Evolutionary conservation across 2,888 invertebrate species (phyloP).

Genomic region (Corythucha ciliata): DNA sequence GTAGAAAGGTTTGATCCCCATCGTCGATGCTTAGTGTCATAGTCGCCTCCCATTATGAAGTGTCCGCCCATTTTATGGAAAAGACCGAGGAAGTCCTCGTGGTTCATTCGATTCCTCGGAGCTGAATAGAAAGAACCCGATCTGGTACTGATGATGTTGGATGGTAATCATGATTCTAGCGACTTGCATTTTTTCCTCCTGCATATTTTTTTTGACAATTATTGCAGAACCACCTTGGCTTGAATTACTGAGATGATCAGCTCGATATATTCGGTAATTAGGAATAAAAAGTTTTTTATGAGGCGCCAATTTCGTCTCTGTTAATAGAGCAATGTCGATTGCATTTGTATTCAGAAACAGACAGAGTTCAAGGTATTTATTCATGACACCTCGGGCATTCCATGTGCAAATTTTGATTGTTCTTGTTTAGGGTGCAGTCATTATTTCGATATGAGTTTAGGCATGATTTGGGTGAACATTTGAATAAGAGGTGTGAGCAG

Average conservation of each 20-base stretch:
- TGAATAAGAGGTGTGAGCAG: constrained; percentile 11
- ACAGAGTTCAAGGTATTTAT: constrained; percentile 7
- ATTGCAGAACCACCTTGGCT: constrained; percentile 9
- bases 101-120: constrained; percentile 4
- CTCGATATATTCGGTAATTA: constrained; percentile 1
- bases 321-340: constrained; percentile 6
- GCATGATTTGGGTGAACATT: constrained; percentile 15
- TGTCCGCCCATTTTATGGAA: background rate
- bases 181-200: constrained; percentile 5
- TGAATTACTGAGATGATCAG: constrained; percentile 10
- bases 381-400: constrained; percentile 10
- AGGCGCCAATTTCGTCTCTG: constrained; percentile 5
- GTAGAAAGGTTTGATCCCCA: constrained; percentile 5
- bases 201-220: background rate
- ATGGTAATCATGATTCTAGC: constrained; percentile 1
- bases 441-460: constrained; percentile 2
- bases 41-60: constrained; percentile 9
- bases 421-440: background rate
- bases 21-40: constrained; percentile 3
- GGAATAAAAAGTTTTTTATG: background rate
- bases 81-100: background rate
- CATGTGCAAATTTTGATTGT: constrained; percentile 5
- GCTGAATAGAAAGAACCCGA: constrained; percentile 11
- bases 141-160: background rate
- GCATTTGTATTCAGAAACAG: background rate